Evolutionary conservation across 2,113 vertebrate genomes (phyloP).

Genomic region (Apteryx mantelli): DNA sequence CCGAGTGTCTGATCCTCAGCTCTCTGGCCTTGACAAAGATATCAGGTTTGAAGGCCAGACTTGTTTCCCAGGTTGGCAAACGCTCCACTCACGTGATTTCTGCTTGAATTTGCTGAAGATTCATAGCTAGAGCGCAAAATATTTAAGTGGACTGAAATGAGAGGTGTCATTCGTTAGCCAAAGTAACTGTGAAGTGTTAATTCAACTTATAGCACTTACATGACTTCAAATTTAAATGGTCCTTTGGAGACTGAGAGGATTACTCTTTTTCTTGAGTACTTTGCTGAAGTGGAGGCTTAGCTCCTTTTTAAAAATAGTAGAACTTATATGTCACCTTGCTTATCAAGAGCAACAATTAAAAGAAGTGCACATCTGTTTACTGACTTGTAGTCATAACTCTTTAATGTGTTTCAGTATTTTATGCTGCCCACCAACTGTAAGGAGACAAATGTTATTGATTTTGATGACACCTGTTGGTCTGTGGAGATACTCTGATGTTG

Average conservation of each 20-base stretch:
- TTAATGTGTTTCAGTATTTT: neutral
- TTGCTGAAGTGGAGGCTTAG: neutral
- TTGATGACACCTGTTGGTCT: neutral
- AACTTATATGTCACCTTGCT: neutral
- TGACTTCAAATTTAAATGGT: neutral
- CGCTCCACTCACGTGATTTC: neutral
- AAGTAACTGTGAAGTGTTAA: neutral
- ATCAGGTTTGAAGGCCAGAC: neutral
- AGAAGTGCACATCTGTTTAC: neutral
- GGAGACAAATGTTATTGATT: neutral
- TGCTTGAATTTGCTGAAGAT: neutral
- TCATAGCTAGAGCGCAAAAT: neutral
- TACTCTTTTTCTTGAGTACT: neutral
- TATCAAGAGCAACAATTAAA: neutral
- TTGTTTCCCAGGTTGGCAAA: neutral
- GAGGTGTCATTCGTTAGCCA: neutral
- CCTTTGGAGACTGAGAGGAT: neutral
- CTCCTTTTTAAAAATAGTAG: neutral
- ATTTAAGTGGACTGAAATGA: neutral
- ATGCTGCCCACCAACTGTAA: neutral
- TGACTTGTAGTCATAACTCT: neutral
- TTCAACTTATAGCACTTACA: neutral
- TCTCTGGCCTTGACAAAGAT: neutral
- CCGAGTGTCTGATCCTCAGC: neutral
- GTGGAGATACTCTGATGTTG: neutral